These are phyloP conservation scores for Crypturellus undulatus DNA, from an alignment of 2,113 vertebrate genomes.

Conservation along the genomic window DNA sequence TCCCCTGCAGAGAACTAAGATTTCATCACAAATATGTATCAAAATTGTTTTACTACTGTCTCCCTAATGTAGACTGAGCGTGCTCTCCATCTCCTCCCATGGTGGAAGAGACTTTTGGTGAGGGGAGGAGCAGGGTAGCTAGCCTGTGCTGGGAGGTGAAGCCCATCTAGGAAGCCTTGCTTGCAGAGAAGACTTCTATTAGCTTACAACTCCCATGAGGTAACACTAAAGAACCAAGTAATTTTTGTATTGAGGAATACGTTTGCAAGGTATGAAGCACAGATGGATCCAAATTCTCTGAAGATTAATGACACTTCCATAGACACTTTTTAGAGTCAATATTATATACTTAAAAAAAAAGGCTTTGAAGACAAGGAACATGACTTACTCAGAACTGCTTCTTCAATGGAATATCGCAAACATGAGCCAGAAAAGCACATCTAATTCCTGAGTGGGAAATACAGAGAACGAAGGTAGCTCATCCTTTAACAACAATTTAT, in stretches of 20 bases:
- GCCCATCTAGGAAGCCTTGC: background rate
- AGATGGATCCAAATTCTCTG: background rate
- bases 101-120: background rate
- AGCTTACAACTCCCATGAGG: background rate
- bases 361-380: background rate
- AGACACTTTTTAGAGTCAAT: background rate
- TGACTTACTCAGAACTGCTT: background rate
- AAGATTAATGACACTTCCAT: background rate
- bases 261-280: background rate
- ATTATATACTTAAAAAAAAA: background rate
- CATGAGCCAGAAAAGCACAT: background rate
- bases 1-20: background rate
- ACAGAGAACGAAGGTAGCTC: background rate
- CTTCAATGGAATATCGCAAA: background rate
- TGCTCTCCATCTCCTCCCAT: rapidly evolving
- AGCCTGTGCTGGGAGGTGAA: background rate
- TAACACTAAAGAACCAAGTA: background rate
- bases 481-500: background rate
- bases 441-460: background rate
- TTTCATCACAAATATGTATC: background rate
- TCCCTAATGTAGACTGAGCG: background rate
- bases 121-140: background rate
- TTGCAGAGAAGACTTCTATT: background rate
- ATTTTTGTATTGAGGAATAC: background rate
- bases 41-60: background rate